Base-by-base conservation (phyloP, 2,113 vertebrate species). In the Tragelaphus scriptus region DNA sequence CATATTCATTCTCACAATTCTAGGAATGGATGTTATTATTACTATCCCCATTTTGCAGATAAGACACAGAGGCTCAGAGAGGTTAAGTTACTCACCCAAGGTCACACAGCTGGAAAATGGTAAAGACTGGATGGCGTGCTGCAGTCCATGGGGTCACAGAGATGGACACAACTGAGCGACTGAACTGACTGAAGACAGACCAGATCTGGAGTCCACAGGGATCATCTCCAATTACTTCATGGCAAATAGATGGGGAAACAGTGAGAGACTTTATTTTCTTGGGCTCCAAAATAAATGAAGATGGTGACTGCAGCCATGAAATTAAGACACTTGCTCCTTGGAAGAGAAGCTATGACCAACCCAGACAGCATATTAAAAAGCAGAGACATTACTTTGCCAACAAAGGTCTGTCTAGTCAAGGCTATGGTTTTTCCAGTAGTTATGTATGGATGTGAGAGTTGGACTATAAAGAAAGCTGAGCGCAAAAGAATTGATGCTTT, bases 401-500 rank as follows among this genome's bases (percentile, higher is more conserved):
- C 68, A 71, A 71, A 71, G 19, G 68, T 71, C 68, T 1, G 0
- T 71, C n/a, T 71, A 71, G 68, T 71, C n/a, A 71, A 13, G 36
- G 68, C 68, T 23, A 71, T 40, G n/a, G 68, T 40, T 40, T 71
- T 6, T 23, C 68, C 68, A 40, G 19, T 40, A 40, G 19, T 23
- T n/a, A 71, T 40, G 10, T 23, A 71, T 71, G n/a, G 3, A 71
- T 23, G 19, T 71, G 68, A 71, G 65, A 71, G 19, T 3, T 71
- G 68, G n/a, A 40, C n/a, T 23, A 23, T 71, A 6, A 36, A 71
- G 68, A 71, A 71, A 71, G n/a, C 68, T 71, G 68, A 71, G 10
- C 0, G 1, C n/a, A 2, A 0, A 71, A 71, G 68, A 36, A 71
- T 1, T 23, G n/a, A 71, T 40, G n/a, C 19, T 71, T 71, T 71